phyloP scores from a whole-genome alignment of 2,888 invertebrate species.

The Miltochrista miniata region DNA sequence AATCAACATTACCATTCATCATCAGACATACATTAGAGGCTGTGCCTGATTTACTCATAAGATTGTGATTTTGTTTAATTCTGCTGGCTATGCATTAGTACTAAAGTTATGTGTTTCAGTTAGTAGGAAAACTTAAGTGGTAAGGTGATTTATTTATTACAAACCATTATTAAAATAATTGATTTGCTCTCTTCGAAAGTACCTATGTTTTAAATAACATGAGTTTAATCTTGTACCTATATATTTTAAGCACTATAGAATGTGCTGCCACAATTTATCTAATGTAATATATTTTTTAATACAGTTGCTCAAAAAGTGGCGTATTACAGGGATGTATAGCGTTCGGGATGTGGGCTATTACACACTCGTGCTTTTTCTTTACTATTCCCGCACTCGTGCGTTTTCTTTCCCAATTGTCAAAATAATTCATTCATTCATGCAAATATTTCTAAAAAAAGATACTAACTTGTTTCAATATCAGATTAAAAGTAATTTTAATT shows the following conservation, averaged over 20 bases:
- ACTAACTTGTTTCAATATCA: too few relatives aligned
- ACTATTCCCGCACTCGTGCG: too few relatives aligned
- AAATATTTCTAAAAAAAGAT: too few relatives aligned
- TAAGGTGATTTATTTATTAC: slow-evolving; percentile 18
- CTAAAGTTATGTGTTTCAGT: slow-evolving; percentile 20
- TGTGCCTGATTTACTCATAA: slow-evolving; percentile 34
- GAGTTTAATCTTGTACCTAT: neutral
- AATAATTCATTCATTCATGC: too few relatives aligned
- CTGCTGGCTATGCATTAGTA: slow-evolving; percentile 27
- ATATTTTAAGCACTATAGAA: neutral
- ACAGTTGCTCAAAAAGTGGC: too few relatives aligned
- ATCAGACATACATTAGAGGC: slow-evolving; percentile 35
- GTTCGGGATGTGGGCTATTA: too few relatives aligned
- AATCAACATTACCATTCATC: slow-evolving; percentile 27
- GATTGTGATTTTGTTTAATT: slow-evolving; percentile 42
- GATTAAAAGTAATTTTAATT: too few relatives aligned
- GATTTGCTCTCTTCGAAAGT: slow-evolving; percentile 20
- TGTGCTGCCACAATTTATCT: neutral
- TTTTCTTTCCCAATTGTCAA: too few relatives aligned
- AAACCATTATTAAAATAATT: slow-evolving; percentile 3
- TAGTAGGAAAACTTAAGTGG: slow-evolving; percentile 20
- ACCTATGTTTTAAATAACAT: neutral
- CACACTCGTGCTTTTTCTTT: too few relatives aligned
- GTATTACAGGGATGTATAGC: too few relatives aligned
- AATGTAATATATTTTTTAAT: neutral